Percentiles rank a stretch among this genome's conserved stretches.
Conservation (phyloP, 1,140 invertebrate species). For the Venturia canescens region DNA sequence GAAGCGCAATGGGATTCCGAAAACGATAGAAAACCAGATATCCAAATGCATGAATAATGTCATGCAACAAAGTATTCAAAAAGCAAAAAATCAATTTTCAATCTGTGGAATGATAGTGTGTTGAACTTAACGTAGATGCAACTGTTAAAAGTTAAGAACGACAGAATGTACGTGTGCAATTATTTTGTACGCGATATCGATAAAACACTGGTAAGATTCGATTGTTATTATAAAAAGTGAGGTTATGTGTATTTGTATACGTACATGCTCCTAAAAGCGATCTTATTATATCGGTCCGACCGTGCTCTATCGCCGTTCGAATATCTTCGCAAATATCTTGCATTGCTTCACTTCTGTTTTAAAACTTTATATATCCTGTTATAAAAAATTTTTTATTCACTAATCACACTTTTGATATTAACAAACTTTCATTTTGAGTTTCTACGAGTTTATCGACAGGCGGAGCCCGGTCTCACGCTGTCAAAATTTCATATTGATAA, state of each 20-base stretch:
- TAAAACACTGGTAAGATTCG: not conserved
- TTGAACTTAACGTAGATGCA: too few species aligned
- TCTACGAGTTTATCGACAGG: too few species aligned
- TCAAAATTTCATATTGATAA: too few species aligned
- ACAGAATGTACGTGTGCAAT: not conserved
- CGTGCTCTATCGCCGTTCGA: constrained; percentile 79
- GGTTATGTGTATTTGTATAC: constrained; percentile 61
- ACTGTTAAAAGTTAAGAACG: too few species aligned
- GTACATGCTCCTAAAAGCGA: constrained; percentile 80
- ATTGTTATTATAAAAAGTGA: constrained; percentile 28
- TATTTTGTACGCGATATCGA: not conserved
- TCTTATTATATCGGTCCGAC: constrained; percentile 81
- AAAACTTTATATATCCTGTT: not conserved
- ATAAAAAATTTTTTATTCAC: too few species aligned
- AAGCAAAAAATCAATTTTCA: not conserved
- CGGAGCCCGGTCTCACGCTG: too few species aligned
- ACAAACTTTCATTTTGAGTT: too few species aligned
- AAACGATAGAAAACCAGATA: too few species aligned
- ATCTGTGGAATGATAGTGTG: not conserved
- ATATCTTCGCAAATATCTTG: constrained; percentile 77
- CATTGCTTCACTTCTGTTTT: constrained; percentile 61
- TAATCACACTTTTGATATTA: too few species aligned
- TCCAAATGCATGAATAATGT: too few species aligned
- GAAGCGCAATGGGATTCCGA: not conserved
- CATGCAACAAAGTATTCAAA: too few species aligned